These are phyloP conservation scores for Hemistola chrysoprasaria DNA, from an alignment of 2,888 invertebrate genomes.

Conservation along the genomic window DNA sequence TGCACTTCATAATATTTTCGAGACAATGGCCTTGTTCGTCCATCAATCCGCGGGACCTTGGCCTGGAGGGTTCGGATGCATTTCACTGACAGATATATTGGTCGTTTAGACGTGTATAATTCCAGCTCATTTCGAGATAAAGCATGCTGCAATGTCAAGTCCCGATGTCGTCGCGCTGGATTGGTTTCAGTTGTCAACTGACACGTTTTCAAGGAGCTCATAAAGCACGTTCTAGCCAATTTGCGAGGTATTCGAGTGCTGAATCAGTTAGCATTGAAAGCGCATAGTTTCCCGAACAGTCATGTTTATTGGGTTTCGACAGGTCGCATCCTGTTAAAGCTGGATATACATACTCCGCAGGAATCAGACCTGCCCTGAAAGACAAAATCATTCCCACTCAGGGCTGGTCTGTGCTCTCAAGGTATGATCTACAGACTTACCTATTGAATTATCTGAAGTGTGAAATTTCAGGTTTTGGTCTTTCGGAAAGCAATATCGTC, in stretches of 20 bases:
- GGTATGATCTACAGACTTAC: no score
- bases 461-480: no score
- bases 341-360: no score
- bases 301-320: neutral
- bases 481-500: no score
- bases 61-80: slow-evolving; percentile 50
- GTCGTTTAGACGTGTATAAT: slow-evolving; percentile 39
- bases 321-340: no score
- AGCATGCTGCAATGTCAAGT: slow-evolving; percentile 48
- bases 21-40: slow-evolving; percentile 48
- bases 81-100: slow-evolving; percentile 46
- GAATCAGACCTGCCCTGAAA: no score
- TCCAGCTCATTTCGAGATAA: slow-evolving; percentile 46
- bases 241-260: slow-evolving; percentile 26
- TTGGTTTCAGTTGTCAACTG: slow-evolving; percentile 30
- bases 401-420: no score
- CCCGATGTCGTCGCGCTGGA: slow-evolving; percentile 16
- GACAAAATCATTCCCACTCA: no score
- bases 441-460: no score
- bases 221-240: slow-evolving; percentile 41
- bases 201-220: slow-evolving; percentile 37
- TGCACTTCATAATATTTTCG: slow-evolving; percentile 20
- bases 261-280: slow-evolving; percentile 14
- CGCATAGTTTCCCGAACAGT: slow-evolving; percentile 7
- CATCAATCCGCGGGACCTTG: slow-evolving; percentile 49